Percentiles rank a stretch among this genome's conserved stretches.
These are phyloP conservation scores for Podotricha telesiphe DNA, from an alignment of 2,888 invertebrate genomes.

Conservation along the genomic window DNA sequence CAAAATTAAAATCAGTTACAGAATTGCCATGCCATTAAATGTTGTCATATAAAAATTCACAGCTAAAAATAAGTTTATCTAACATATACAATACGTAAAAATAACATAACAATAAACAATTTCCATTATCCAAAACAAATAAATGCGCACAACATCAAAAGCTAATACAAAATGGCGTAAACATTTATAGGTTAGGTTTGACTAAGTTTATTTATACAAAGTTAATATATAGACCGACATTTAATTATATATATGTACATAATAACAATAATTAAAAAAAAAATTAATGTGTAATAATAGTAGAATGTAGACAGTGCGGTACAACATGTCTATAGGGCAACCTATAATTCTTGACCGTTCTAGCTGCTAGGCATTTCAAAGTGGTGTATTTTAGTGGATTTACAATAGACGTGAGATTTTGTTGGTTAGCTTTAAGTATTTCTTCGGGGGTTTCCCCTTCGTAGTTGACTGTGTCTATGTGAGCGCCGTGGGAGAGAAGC, in stretches of 20 bases:
- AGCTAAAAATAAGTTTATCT: too few relatives aligned
- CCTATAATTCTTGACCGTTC: constrained; percentile 88
- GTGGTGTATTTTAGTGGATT: constrained; percentile 91
- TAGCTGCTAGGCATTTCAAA: constrained; percentile 93
- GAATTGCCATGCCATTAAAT: neutral
- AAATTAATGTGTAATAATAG: constrained; percentile 73
- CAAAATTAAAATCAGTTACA: neutral
- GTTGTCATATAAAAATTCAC: too few relatives aligned
- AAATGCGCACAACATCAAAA: constrained; percentile 12
- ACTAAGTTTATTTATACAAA: neutral
- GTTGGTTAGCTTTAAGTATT: constrained; percentile 83
- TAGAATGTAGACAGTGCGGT: constrained; percentile 79
- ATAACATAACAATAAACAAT: neutral
- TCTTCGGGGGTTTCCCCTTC: constrained; percentile 90
- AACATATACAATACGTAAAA: too few relatives aligned
- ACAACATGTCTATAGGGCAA: constrained; percentile 85
- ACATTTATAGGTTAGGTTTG: constrained; percentile 14
- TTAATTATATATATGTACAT: neutral
- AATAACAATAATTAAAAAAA: neutral
- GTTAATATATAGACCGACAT: constrained; percentile 3
- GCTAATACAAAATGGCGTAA: constrained; percentile 2
- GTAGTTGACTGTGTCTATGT: constrained; percentile 91
- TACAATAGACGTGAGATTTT: constrained; percentile 86
- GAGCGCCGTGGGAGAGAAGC: constrained; percentile 91
- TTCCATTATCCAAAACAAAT: neutral